These are phyloP conservation scores for Hozukius guyotensis DNA, from an alignment of 2,797 vertebrate species.

Conservation along the genomic window DNA sequence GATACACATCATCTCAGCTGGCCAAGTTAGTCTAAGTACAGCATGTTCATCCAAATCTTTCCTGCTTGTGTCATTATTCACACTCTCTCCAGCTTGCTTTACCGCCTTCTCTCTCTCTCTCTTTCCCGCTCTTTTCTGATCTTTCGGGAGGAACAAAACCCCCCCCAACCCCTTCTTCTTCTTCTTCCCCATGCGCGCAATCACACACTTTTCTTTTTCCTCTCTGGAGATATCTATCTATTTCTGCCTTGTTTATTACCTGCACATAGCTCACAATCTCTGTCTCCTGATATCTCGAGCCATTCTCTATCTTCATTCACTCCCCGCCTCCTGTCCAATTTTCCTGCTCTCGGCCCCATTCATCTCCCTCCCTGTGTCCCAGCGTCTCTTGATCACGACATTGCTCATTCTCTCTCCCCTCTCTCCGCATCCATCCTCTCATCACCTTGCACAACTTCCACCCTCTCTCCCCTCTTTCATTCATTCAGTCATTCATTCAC, in stretches of 20 bases:
- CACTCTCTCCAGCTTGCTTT: conserved; percentile 43
- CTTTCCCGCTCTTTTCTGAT: conserved; percentile 34
- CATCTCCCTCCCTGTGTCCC: conserved; percentile 77
- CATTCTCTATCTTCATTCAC: conserved; percentile 80
- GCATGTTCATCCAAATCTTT: conserved; percentile 70
- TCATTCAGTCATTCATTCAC: conserved; percentile 53
- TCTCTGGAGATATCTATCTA: conserved; percentile 77
- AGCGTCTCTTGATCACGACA: conserved; percentile 73
- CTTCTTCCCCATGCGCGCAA: conserved; percentile 29
- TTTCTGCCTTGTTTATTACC: conserved; percentile 80
- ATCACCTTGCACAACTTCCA: conserved; percentile 59
- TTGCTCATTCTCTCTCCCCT: conserved; percentile 71
- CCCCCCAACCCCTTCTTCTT: not conserved
- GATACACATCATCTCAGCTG: conserved; percentile 72
- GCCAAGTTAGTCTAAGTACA: conserved; percentile 73
- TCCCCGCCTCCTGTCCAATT: conserved; percentile 80
- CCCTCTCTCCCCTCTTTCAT: not conserved
- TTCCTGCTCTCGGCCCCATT: conserved; percentile 79
- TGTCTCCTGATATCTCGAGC: conserved; percentile 75
- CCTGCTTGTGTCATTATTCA: conserved; percentile 67
- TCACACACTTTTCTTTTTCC: conserved; percentile 69
- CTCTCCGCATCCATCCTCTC: conserved; percentile 62
- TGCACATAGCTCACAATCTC: conserved; percentile 77
- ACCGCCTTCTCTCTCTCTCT: conserved; percentile 12
- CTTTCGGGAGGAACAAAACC: conserved; percentile 29